Conservation (phyloP, 2,888 invertebrate genomes). For the Machimus atricapillus region DNA sequence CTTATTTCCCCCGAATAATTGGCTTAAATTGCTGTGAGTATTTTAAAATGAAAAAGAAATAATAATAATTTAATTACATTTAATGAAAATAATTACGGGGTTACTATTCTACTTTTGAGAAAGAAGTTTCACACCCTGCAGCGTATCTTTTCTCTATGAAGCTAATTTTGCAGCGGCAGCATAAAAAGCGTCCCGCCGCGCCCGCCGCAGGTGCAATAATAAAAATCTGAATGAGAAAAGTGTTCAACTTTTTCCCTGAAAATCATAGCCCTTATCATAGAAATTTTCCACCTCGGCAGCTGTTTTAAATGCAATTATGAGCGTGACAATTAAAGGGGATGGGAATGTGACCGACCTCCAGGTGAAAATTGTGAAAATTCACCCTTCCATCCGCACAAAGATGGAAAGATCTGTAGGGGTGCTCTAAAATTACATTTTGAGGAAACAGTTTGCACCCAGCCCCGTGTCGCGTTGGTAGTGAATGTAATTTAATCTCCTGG, state of each 20-base stretch:
- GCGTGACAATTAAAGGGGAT: neutral
- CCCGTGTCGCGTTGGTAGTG: neutral
- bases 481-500: neutral
- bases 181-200: neutral
- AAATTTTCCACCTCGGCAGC: neutral
- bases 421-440: neutral
- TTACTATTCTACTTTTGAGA: neutral
- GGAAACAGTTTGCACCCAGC: neutral
- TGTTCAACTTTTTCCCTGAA: neutral
- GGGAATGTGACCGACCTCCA: neutral
- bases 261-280: neutral
- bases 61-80: neutral
- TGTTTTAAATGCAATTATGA: neutral
- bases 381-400: neutral
- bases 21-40: slow-evolving; percentile 62
- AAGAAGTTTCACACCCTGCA: neutral
- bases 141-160: neutral
- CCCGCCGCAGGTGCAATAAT: neutral
- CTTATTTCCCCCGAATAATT: slow-evolving; percentile 59
- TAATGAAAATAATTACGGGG: neutral
- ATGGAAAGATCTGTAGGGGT: neutral
- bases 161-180: neutral
- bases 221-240: neutral
- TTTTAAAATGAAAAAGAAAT: neutral
- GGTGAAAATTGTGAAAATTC: neutral